Evolutionary conservation across 2,113 vertebrate genomes (phyloP).

Genomic region (Morone saxatilis): DNA sequence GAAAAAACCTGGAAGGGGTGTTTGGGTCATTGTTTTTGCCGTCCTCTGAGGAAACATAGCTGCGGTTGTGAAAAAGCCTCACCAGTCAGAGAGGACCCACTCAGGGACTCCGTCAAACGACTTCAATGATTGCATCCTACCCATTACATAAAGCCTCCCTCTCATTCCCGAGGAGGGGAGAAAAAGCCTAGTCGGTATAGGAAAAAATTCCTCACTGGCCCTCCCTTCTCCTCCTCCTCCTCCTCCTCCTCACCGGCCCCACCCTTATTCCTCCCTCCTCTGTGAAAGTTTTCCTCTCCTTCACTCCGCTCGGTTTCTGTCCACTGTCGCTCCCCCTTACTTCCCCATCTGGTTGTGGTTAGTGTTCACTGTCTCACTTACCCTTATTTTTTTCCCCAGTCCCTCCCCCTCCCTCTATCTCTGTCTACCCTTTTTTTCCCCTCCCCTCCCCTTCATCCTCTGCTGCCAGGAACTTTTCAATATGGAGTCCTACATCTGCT

Average conservation of each 20-base stretch:
- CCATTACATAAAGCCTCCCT: slow-evolving; percentile 70
- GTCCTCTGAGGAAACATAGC: slow-evolving; percentile 27
- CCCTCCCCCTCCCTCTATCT: slow-evolving; percentile 4
- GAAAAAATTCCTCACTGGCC: slow-evolving; percentile 79
- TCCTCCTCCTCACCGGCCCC: slow-evolving; percentile 20
- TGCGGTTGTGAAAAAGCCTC: slow-evolving; percentile 41
- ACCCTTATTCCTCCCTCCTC: slow-evolving; percentile 40
- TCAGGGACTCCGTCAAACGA: slow-evolving; percentile 40
- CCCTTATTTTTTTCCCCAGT: slow-evolving; percentile 28
- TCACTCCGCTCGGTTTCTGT: slow-evolving; percentile 53
- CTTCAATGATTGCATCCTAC: slow-evolving; percentile 54
- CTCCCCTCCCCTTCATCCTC: slow-evolving; percentile 16
- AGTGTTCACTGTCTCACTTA: slow-evolving; percentile 56
- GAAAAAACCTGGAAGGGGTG: neutral
- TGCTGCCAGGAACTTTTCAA: slow-evolving; percentile 51
- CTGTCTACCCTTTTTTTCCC: slow-evolving; percentile 12
- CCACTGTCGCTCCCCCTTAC: slow-evolving; percentile 52
- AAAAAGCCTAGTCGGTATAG: slow-evolving; percentile 53
- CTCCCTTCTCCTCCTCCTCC: slow-evolving; percentile 27
- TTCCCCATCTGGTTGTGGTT: slow-evolving; percentile 79
- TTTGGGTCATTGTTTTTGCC: slow-evolving; percentile 30
- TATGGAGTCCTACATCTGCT: slow-evolving; percentile 51
- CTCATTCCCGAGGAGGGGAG: slow-evolving; percentile 52
- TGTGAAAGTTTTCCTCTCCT: slow-evolving; percentile 60
- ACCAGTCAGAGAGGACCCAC: slow-evolving; percentile 29